phyloP scores from a whole-genome alignment of 1,140 invertebrate species.

The Lasioglossum baleicum region DNA sequence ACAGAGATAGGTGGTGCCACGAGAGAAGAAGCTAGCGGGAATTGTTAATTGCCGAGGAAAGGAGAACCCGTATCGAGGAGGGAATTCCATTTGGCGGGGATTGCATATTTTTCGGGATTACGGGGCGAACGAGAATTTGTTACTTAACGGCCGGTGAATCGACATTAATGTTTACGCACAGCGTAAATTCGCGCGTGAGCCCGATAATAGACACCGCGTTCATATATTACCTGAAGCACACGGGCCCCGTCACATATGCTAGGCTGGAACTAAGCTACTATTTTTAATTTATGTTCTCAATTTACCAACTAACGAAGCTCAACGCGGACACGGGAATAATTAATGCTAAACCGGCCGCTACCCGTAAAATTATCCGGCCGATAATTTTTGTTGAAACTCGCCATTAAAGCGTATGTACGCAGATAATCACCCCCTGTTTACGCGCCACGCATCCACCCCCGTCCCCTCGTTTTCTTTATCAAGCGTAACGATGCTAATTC shows the following conservation, averaged over 20 bases:
- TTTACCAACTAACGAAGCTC: conserved; percentile 57
- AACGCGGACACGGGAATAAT: conserved; percentile 48
- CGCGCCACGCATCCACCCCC: conserved; percentile 34
- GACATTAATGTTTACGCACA: conserved; percentile 38
- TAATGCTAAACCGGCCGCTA: conserved; percentile 55
- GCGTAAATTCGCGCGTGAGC: conserved; percentile 37
- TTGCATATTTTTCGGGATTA: neutral
- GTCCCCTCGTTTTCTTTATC: conserved; percentile 51
- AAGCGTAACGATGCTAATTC: conserved; percentile 54
- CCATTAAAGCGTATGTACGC: conserved; percentile 55
- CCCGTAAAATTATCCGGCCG: conserved; percentile 57
- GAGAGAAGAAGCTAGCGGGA: too few species aligned
- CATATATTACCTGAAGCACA: conserved; percentile 43
- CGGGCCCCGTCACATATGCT: conserved; percentile 52
- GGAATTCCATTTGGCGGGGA: neutral
- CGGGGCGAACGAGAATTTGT: conserved; percentile 30
- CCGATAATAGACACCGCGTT: conserved; percentile 55
- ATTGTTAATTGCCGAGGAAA: neutral
- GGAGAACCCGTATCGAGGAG: neutral
- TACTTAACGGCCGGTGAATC: conserved; percentile 19
- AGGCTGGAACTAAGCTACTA: conserved; percentile 58
- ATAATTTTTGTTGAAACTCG: conserved; percentile 63
- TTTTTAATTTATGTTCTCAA: conserved; percentile 63
- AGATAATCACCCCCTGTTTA: conserved; percentile 57
- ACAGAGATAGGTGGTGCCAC: too few species aligned